Percentiles rank a stretch among this genome's conserved stretches.
Evolutionary conservation across 2,797 vertebrate genomes (phyloP).

Genomic region (Urophycis tenuis): DNA sequence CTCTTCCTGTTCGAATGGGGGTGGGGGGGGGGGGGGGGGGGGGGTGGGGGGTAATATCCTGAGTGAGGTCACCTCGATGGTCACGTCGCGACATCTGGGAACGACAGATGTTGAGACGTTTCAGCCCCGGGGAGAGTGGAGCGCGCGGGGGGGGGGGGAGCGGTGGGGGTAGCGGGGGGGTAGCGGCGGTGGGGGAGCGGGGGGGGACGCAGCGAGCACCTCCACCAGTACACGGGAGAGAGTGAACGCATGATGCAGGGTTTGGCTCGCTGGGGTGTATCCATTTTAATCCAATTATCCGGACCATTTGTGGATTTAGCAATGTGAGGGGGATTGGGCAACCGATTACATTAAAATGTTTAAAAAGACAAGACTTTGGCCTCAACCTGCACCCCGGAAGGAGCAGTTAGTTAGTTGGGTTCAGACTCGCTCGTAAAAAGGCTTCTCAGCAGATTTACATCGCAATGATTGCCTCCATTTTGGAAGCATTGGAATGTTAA

Average conservation of each 20-base stretch:
- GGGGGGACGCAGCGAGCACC: slow-evolving; percentile 40
- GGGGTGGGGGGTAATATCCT: slow-evolving; percentile 44
- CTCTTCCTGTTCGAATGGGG: slow-evolving; percentile 38
- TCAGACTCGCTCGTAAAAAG: background rate
- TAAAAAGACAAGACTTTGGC: slow-evolving; percentile 21
- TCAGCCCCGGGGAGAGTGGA: slow-evolving; percentile 50
- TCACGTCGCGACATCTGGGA: slow-evolving; percentile 68
- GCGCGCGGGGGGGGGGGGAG: slow-evolving; percentile 30
- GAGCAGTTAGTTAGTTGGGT: background rate
- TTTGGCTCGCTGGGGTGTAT: slow-evolving; percentile 36
- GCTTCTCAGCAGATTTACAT: background rate
- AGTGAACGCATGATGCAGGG: slow-evolving; percentile 23
- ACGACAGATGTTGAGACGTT: slow-evolving; percentile 60
- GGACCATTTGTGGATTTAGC: slow-evolving; percentile 26
- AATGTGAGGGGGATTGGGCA: slow-evolving; percentile 11
- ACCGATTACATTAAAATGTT: slow-evolving; percentile 32
- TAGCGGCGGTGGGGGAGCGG: slow-evolving; percentile 33
- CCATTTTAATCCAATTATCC: slow-evolving; percentile 51
- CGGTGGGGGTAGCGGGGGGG: slow-evolving; percentile 31
- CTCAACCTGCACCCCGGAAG: slow-evolving; percentile 18
- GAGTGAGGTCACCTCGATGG: slow-evolving; percentile 64
- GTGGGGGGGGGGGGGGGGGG: slow-evolving; percentile 3
- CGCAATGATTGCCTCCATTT: background rate
- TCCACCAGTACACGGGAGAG: slow-evolving; percentile 33
- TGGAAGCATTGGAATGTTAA: too few species aligned